Evolutionary conservation across 2,113 vertebrate species (phyloP).

Genomic region (Sphyrna mokarran): DNA sequence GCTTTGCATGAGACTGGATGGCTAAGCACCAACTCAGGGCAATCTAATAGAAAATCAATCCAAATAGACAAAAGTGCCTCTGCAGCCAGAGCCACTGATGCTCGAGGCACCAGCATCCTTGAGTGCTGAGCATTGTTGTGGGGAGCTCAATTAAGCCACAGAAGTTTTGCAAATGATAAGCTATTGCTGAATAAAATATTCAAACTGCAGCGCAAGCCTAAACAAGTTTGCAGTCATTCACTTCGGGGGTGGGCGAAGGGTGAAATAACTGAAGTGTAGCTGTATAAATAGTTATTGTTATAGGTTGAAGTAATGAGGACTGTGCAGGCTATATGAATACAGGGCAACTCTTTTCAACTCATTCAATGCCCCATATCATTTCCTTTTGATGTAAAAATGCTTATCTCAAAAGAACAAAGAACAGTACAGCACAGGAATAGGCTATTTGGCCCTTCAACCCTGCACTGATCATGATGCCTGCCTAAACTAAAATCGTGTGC

Average conservation of each 20-base stretch:
- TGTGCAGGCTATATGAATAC: not conserved
- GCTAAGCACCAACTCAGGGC: not conserved
- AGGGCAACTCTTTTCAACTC: not conserved
- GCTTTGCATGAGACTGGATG: not conserved
- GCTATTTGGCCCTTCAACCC: too few relatives aligned
- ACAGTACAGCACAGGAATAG: too few relatives aligned
- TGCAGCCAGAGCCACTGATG: not conserved
- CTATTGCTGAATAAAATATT: not conserved
- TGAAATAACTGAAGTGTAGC: not conserved
- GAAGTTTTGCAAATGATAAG: not conserved
- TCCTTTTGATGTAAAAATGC: not conserved
- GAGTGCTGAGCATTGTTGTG: not conserved
- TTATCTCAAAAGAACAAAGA: not conserved
- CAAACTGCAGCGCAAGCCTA: not conserved
- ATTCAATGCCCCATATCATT: not conserved
- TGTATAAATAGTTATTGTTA: not conserved
- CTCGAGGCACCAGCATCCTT: not conserved
- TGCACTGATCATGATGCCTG: too few relatives aligned
- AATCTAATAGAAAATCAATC: not conserved
- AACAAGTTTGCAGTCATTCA: not conserved
- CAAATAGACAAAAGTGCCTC: not conserved
- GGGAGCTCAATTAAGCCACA: not conserved
- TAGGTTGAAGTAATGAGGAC: not conserved
- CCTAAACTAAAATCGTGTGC: too few relatives aligned
- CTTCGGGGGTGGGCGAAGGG: too few relatives aligned